phyloP scores from a whole-genome alignment of 2,797 vertebrate species.

The Graptemys geographica region DNA sequence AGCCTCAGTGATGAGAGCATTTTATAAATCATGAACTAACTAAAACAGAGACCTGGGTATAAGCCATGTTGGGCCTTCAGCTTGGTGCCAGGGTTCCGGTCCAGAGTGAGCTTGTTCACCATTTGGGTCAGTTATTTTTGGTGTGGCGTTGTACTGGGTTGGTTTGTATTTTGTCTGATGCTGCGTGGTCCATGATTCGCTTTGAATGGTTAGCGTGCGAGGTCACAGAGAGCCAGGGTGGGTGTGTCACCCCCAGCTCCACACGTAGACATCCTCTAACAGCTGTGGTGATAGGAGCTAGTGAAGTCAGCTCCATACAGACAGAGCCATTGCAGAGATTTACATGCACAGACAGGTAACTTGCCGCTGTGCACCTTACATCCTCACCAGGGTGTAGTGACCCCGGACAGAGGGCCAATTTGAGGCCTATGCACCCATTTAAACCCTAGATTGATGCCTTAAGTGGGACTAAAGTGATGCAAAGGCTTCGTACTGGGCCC shows the following conservation, averaged over 20 bases:
- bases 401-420: background rate
- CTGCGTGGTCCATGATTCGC: background rate
- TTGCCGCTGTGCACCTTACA: background rate
- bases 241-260: slow-evolving; percentile 24
- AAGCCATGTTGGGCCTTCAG: background rate
- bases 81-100: background rate
- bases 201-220: background rate
- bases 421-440: background rate
- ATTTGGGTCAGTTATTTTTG: background rate
- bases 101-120: background rate
- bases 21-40: background rate
- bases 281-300: slow-evolving; percentile 39
- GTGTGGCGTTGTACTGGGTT: background rate
- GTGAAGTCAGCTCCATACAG: slow-evolving; percentile 43
- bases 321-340: background rate
- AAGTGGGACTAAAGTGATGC: background rate
- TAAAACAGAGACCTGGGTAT: background rate
- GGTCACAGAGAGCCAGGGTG: background rate
- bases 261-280: background rate
- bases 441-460: background rate
- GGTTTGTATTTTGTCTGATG: background rate
- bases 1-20: accelerated
- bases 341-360: background rate
- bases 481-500: background rate
- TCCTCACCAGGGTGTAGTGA: background rate